These are phyloP conservation scores for Daboia siamensis DNA, from an alignment of 2,113 vertebrate species.

Conservation along the genomic window DNA sequence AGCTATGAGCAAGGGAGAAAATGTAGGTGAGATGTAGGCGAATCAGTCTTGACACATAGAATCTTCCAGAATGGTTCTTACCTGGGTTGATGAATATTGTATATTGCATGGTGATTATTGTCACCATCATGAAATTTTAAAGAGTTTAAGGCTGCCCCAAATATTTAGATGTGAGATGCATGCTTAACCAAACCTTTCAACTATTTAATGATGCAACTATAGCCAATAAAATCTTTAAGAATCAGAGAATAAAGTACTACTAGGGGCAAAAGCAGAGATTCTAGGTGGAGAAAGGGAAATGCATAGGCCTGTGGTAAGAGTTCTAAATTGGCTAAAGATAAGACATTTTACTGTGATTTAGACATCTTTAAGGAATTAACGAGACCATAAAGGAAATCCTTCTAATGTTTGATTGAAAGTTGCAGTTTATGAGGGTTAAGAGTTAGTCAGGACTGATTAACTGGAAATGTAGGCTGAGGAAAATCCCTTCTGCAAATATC, in stretches of 20 bases:
- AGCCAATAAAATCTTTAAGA: background rate
- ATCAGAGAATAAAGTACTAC: background rate
- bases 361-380: background rate
- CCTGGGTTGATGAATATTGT: background rate
- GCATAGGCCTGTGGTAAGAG: background rate
- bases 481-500: background rate
- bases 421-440: background rate
- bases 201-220: background rate
- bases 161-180: background rate
- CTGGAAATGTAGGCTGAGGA: background rate
- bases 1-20: too few relatives aligned
- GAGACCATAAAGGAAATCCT: background rate
- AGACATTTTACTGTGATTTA: background rate
- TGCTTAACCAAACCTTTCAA: background rate
- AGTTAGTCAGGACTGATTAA: background rate
- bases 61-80: background rate
- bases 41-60: background rate
- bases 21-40: too few relatives aligned
- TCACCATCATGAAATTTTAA: background rate
- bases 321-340: background rate
- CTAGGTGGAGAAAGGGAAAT: background rate
- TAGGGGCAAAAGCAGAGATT: background rate
- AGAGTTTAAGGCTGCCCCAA: background rate
- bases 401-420: background rate
- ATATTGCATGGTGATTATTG: background rate